A percentile compares a stretch with the other conserved stretches of the same genome.
These are phyloP conservation scores for Ormia ochracea DNA, from an alignment of 2,888 invertebrate genomes.

Conservation along the genomic window DNA sequence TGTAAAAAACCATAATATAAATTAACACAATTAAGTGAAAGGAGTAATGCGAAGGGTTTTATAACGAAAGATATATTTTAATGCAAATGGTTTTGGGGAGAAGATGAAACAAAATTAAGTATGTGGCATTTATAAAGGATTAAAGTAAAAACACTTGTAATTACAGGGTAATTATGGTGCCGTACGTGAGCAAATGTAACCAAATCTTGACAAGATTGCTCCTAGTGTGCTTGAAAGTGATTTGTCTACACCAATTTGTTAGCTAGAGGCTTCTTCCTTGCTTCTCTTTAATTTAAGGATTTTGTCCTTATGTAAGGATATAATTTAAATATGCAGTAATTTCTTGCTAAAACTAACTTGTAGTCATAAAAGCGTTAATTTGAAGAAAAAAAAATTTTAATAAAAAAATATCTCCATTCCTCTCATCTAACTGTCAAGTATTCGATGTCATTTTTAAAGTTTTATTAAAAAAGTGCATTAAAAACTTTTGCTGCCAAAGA, in stretches of 20 bases:
- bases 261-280: neutral
- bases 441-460: constrained; percentile 43
- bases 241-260: neutral
- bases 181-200: neutral
- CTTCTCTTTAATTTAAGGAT: neutral
- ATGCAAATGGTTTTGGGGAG: neutral
- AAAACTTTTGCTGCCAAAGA: constrained; percentile 24
- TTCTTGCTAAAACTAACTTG: neutral
- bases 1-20: constrained; percentile 21
- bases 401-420: neutral
- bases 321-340: neutral
- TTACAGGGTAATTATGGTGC: neutral
- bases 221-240: neutral
- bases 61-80: constrained; percentile 24
- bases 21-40: constrained; percentile 47
- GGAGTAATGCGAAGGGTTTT: constrained; percentile 26
- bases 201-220: neutral
- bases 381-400: neutral
- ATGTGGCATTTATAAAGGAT: neutral
- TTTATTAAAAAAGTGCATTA: constrained; percentile 56
- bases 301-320: neutral
- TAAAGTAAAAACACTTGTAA: neutral
- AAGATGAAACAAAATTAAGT: neutral
- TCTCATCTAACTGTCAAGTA: constrained; percentile 42
- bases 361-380: neutral